A percentile compares a stretch with the other conserved stretches of the same genome.
These are phyloP conservation scores for Scaptomyza graminum DNA, from an alignment of 1,140 invertebrate species.

Conservation along the genomic window DNA sequence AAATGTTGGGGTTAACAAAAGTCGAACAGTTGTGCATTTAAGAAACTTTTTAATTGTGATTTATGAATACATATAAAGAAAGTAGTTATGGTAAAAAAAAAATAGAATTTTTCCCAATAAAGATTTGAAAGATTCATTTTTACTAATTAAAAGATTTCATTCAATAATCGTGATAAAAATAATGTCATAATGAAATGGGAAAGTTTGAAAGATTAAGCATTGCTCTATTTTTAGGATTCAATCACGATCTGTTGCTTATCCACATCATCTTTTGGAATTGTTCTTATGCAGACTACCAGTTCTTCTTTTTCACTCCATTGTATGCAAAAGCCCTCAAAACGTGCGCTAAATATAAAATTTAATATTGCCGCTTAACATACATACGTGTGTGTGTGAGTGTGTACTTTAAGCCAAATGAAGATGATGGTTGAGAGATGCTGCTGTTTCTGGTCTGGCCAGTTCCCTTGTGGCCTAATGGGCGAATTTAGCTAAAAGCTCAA, in stretches of 20 bases:
- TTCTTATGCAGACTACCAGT: slow-evolving; percentile 11
- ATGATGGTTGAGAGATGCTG: slow-evolving; percentile 1
- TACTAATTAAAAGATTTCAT: not conserved
- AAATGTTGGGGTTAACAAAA: not conserved
- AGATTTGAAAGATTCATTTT: not conserved
- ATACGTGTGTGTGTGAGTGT: slow-evolving; percentile 18
- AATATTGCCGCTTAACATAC: slow-evolving; percentile 64
- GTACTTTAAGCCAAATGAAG: slow-evolving; percentile 22
- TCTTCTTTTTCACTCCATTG: slow-evolving; percentile 42
- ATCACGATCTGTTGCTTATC: slow-evolving; percentile 57
- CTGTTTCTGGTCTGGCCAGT: slow-evolving; percentile 12
- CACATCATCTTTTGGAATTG: slow-evolving; percentile 38
- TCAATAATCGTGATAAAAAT: slow-evolving; percentile 17
- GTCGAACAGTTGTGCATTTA: not conserved
- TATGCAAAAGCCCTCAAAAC: slow-evolving; percentile 67
- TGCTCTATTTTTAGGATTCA: slow-evolving; percentile 44
- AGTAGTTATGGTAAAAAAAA: slow-evolving; percentile 5
- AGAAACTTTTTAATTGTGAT: slow-evolving; percentile 36
- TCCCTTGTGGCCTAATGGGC: slow-evolving; percentile 24
- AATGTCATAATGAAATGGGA: slow-evolving; percentile 33
- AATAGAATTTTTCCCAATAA: no score
- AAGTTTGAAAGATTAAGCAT: slow-evolving; percentile 7
- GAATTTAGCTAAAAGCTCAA: slow-evolving; percentile 60
- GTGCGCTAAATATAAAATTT: slow-evolving; percentile 80
- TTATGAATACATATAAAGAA: slow-evolving; percentile 34